phyloP scores from a whole-genome alignment of 2,113 vertebrate genomes.

The Chrysemys picta region DNA sequence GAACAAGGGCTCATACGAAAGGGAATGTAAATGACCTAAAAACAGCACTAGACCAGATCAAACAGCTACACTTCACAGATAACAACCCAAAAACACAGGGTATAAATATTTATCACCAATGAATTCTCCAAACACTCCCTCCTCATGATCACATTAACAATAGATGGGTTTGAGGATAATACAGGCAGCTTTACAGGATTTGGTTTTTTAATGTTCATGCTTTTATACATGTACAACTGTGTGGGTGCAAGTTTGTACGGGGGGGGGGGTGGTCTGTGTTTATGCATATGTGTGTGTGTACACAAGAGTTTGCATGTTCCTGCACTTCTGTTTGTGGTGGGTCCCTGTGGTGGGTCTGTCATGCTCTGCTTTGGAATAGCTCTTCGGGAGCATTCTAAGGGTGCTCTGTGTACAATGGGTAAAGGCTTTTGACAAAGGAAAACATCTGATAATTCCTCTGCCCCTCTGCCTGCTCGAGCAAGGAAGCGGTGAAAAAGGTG shows the following conservation, averaged over 20 bases:
- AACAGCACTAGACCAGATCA: conserved; percentile 63
- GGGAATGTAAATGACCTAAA: conserved; percentile 69
- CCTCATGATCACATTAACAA: conserved; percentile 31
- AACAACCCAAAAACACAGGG: conserved; percentile 63
- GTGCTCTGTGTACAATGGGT: background rate
- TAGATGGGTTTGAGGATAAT: conserved; percentile 60
- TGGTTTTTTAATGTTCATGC: background rate
- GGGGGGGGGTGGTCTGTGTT: background rate
- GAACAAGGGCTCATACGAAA: conserved; percentile 46
- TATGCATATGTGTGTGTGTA: background rate
- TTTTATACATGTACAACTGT: background rate
- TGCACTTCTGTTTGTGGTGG: background rate
- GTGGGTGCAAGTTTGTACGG: background rate
- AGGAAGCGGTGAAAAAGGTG: background rate
- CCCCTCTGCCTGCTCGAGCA: background rate
- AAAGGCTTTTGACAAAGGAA: background rate
- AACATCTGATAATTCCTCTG: background rate
- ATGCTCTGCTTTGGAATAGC: background rate
- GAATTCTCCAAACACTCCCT: conserved; percentile 58
- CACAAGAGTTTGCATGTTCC: background rate
- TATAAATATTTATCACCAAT: conserved; percentile 73
- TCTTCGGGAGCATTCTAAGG: background rate
- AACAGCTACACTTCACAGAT: conserved; percentile 63
- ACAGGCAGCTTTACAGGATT: conserved; percentile 6
- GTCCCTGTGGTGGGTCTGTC: background rate